A percentile compares a stretch with the other conserved stretches of the same genome.
phyloP scores from a whole-genome alignment of 2,888 invertebrate species.

The Drosophila stalkeri region DNA sequence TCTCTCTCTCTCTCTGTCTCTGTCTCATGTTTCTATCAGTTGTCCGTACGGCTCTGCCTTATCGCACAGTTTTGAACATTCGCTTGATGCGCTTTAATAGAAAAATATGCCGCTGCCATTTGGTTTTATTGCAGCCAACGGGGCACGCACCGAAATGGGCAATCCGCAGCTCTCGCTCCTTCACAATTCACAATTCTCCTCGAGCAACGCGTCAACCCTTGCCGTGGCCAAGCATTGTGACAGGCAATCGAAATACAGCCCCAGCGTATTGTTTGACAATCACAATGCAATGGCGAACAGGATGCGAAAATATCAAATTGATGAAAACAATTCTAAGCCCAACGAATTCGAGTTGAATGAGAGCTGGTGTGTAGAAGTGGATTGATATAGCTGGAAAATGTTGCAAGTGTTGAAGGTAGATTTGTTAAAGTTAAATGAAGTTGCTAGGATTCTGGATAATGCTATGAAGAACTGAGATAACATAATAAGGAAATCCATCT shows the following conservation, averaged over 20 bases:
- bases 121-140: constrained; percentile 62
- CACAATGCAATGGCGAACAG: neutral
- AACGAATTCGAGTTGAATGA: neutral
- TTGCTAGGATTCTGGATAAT: no score
- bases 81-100: constrained; percentile 69
- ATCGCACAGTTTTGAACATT: constrained; percentile 50
- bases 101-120: constrained; percentile 66
- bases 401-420: neutral
- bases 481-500: no score
- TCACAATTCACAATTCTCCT: neutral
- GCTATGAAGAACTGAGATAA: no score
- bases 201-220: neutral
- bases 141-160: constrained; percentile 22
- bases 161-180: neutral
- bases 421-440: no score
- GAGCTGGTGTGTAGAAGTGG: neutral
- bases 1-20: neutral
- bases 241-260: neutral
- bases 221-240: neutral
- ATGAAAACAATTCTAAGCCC: neutral
- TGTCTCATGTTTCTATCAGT: neutral
- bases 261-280: neutral
- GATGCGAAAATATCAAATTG: neutral
- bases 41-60: constrained; percentile 32
- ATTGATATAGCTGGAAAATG: neutral